Percentiles rank a stretch among this genome's conserved stretches.
Conservation (phyloP, 2,888 invertebrate species). For the Elgonia sp. region DNA sequence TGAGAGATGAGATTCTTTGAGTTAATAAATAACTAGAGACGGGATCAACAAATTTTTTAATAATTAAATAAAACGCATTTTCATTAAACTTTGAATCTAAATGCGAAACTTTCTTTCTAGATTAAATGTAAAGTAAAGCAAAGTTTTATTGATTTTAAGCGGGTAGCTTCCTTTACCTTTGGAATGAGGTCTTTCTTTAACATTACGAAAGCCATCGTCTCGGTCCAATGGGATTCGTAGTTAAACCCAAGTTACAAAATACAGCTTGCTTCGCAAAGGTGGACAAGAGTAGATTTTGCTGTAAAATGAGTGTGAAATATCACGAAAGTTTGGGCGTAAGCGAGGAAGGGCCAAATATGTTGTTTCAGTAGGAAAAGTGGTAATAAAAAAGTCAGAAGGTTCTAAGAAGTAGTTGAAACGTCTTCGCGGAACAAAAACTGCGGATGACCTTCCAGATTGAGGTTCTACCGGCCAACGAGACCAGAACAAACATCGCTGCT, state of each 20-base stretch:
- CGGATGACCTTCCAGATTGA: slow-evolving; percentile 64
- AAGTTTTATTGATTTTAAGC: slow-evolving; percentile 59
- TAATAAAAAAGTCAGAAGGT: slow-evolving; percentile 62
- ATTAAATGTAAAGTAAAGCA: slow-evolving; percentile 29
- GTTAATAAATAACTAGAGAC: neutral
- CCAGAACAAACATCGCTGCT: slow-evolving; percentile 49
- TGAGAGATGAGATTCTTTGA: neutral
- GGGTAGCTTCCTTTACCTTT: slow-evolving; percentile 30
- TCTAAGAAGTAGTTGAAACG: slow-evolving; percentile 65
- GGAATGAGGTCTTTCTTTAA: slow-evolving; percentile 54
- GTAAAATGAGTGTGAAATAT: slow-evolving; percentile 69
- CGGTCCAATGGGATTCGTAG: slow-evolving; percentile 60
- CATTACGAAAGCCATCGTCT: slow-evolving; percentile 47
- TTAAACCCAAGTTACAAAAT: slow-evolving; percentile 64
- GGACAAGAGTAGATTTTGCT: slow-evolving; percentile 62
- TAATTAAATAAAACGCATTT: slow-evolving; percentile 3
- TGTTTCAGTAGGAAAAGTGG: slow-evolving; percentile 46
- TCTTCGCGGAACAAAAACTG: slow-evolving; percentile 56
- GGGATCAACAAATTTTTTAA: slow-evolving; percentile 9
- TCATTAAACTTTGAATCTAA: slow-evolving; percentile 24
- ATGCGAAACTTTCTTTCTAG: slow-evolving; percentile 16
- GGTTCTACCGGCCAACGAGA: slow-evolving; percentile 34
- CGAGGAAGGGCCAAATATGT: slow-evolving; percentile 52
- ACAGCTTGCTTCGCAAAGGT: slow-evolving; percentile 53
- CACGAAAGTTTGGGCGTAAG: slow-evolving; percentile 57